Conservation (phyloP, 2,113 vertebrate species). For the Himantopus leucocephalus region DNA sequence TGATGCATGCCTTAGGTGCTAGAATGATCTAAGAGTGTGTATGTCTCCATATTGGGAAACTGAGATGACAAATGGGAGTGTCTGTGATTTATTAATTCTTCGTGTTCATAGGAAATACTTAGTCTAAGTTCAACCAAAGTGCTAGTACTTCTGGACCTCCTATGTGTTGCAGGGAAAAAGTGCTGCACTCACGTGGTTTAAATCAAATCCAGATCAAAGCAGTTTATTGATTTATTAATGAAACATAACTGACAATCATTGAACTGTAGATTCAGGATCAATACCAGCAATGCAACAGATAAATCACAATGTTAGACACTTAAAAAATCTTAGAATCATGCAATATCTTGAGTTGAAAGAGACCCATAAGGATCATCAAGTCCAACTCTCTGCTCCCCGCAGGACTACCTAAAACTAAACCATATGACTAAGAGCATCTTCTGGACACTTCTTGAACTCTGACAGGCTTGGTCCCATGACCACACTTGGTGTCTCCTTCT, state of each 20-base stretch:
- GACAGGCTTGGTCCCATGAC: no score
- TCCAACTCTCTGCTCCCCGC: no score
- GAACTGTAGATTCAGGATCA: background rate
- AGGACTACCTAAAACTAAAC: no score
- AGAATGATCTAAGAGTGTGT: background rate
- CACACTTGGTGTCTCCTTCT: no score
- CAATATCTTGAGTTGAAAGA: no score
- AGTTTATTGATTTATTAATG: background rate
- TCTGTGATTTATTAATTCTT: background rate
- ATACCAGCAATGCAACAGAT: background rate
- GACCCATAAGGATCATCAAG: no score
- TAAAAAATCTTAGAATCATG: background rate
- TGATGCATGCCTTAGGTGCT: background rate
- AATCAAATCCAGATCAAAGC: background rate
- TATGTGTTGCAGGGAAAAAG: background rate
- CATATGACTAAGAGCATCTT: no score
- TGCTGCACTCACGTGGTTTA: background rate
- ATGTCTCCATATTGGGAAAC: background rate
- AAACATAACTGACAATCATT: background rate
- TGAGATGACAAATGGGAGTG: background rate
- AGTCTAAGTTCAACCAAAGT: background rate
- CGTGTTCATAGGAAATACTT: background rate
- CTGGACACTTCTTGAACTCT: no score
- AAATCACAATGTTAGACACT: background rate
- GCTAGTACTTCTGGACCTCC: background rate